Percentiles rank a stretch among this genome's conserved stretches.
phyloP scores from a whole-genome alignment of 2,113 vertebrate genomes.

The Centrocercus urophasianus region DNA sequence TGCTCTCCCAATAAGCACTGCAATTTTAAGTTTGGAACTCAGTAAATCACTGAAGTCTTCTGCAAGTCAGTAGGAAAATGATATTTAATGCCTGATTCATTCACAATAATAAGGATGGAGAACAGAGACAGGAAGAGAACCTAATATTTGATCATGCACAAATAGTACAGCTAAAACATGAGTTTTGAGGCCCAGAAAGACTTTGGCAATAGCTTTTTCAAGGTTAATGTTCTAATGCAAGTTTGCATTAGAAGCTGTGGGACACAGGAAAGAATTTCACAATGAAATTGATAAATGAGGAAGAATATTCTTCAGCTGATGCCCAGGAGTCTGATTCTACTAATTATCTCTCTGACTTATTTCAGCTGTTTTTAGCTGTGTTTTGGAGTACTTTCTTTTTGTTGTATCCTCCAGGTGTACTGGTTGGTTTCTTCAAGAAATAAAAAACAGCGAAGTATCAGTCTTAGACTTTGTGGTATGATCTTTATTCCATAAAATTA shows the following conservation, averaged over 20 bases:
- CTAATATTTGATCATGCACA: neutral
- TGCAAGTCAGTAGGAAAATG: neutral
- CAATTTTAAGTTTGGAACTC: neutral
- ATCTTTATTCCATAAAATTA: neutral
- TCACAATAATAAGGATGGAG: neutral
- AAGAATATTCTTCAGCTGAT: neutral
- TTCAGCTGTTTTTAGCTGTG: neutral
- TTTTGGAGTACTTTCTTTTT: neutral
- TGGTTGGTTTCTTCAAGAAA: neutral
- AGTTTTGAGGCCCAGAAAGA: neutral
- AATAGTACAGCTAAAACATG: neutral
- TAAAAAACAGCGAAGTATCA: neutral
- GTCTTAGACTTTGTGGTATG: neutral
- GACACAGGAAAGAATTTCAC: neutral
- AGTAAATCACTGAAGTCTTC: neutral
- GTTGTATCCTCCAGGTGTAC: fast-evolving
- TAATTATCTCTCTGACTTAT: neutral
- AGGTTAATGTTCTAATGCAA: neutral
- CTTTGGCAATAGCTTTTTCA: neutral
- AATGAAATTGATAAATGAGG: neutral
- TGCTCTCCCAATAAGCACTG: neutral
- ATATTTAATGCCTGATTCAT: neutral
- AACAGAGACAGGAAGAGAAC: neutral
- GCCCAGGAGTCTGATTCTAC: neutral
- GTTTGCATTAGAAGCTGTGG: neutral